Conservation (phyloP, 2,797 vertebrate genomes). For the Falco naumanni region DNA sequence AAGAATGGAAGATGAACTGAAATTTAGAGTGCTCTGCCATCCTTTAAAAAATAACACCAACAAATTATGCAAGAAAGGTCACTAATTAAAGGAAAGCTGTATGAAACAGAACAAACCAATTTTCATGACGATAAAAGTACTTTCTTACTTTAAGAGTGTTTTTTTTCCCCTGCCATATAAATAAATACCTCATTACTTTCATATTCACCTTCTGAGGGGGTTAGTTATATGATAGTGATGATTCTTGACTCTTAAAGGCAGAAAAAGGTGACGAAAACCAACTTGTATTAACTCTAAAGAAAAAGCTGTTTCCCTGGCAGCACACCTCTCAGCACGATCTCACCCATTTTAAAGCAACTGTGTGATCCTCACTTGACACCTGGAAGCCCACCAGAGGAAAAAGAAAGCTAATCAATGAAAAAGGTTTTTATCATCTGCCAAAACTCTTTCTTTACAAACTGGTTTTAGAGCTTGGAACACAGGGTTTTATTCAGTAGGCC, state of each 20-base stretch:
- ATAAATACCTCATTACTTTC: background rate
- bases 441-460: background rate
- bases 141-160: background rate
- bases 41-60: background rate
- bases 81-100: background rate
- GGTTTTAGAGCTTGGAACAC: background rate
- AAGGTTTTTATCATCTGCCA: background rate
- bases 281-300: background rate
- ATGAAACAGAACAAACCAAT: background rate
- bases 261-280: background rate
- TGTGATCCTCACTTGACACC: background rate
- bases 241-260: background rate
- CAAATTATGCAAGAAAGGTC: background rate
- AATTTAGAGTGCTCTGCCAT: background rate
- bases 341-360: background rate
- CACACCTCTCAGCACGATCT: background rate
- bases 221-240: background rate
- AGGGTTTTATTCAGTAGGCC: background rate
- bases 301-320: background rate
- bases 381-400: background rate
- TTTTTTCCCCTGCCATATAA: background rate
- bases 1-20: background rate
- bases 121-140: background rate
- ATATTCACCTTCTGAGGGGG: background rate
- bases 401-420: slow-evolving; percentile 3